phyloP scores from a whole-genome alignment of 2,113 vertebrate genomes.

The Tylochromis polylepis region DNA sequence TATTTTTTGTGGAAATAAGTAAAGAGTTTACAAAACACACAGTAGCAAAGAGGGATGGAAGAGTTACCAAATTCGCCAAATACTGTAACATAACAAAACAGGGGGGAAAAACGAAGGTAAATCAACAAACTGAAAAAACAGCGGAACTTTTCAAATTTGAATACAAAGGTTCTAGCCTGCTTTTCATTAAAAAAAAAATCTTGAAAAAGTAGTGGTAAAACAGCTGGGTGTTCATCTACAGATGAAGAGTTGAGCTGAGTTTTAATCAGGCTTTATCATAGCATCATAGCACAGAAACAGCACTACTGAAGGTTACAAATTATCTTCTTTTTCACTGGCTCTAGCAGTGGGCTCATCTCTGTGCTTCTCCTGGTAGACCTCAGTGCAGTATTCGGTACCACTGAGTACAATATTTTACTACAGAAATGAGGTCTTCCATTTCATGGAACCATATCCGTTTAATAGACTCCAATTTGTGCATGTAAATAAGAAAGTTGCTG shows the following conservation, averaged over 20 bases:
- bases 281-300: too few species aligned
- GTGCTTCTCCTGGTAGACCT: too few species aligned
- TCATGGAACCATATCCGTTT: accelerated
- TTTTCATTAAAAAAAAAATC: too few species aligned
- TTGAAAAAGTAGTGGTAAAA: too few species aligned
- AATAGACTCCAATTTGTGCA: neutral
- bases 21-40: accelerated
- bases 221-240: too few species aligned
- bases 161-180: neutral
- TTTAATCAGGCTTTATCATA: too few species aligned
- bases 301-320: too few species aligned
- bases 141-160: neutral
- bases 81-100: neutral
- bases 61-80: neutral
- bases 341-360: too few species aligned
- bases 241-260: too few species aligned
- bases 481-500: neutral
- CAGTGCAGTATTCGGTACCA: too few species aligned
- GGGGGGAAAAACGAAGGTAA: neutral
- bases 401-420: neutral
- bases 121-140: neutral
- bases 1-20: neutral
- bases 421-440: neutral
- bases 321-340: too few species aligned
- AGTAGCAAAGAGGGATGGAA: neutral